Percentiles rank a stretch among this genome's conserved stretches.
phyloP scores from a whole-genome alignment of 2,888 invertebrate genomes.

The Oithona nana region DNA sequence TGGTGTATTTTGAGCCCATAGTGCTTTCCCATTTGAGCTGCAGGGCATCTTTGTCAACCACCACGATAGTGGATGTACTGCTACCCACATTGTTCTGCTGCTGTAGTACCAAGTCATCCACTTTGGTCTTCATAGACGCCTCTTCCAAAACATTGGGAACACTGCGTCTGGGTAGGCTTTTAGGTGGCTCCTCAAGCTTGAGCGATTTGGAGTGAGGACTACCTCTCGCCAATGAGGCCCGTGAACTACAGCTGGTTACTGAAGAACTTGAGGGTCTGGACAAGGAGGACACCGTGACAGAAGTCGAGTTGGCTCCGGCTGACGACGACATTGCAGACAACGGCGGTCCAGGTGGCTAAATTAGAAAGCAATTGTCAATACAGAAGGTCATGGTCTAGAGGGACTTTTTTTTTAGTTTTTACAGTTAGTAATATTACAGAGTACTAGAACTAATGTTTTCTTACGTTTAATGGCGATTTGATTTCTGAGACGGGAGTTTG shows the following conservation, averaged over 20 bases:
- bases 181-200: neutral
- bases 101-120: neutral
- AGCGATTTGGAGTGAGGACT: neutral
- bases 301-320: neutral
- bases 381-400: too few species aligned
- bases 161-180: neutral
- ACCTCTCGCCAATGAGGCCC: neutral
- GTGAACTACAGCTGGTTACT: neutral
- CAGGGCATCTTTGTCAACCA: neutral
- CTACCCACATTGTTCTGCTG: neutral
- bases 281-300: neutral
- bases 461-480: too few species aligned
- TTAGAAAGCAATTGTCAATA: neutral
- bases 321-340: too few species aligned
- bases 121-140: neutral
- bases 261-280: neutral
- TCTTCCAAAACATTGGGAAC: neutral
- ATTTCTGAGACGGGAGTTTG: too few species aligned
- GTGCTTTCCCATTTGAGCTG: conserved; percentile 7
- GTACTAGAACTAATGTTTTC: too few species aligned
- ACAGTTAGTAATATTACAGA: too few species aligned
- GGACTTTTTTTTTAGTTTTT: too few species aligned
- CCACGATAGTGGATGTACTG: neutral
- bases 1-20: conserved; percentile 5
- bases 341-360: neutral